Evolutionary conservation across 2,888 invertebrate genomes (phyloP).

Genomic region (Temnothorax rugatulus): DNA sequence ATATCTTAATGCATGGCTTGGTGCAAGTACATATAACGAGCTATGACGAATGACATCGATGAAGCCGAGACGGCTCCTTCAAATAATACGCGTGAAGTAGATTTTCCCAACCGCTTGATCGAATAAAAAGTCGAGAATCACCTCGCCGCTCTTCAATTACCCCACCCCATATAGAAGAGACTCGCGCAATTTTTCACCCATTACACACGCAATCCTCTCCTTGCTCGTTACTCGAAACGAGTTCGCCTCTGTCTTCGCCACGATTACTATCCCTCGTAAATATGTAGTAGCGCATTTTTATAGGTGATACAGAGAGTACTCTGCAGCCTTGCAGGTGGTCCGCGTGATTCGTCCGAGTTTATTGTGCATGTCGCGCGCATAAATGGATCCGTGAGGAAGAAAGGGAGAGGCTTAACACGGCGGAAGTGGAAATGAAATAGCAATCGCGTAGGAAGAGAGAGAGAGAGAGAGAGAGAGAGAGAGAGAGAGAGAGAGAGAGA

Average conservation of each 20-base stretch:
- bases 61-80: slow-evolving; percentile 48
- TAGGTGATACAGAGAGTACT: slow-evolving; percentile 52
- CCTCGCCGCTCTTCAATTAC: slow-evolving; percentile 49
- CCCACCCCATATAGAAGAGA: slow-evolving; percentile 17
- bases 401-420: not conserved
- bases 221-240: slow-evolving; percentile 61
- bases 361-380: slow-evolving; percentile 53
- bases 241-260: slow-evolving; percentile 44
- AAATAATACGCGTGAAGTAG: slow-evolving; percentile 49
- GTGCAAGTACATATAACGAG: slow-evolving; percentile 51
- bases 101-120: slow-evolving; percentile 38
- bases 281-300: slow-evolving; percentile 54
- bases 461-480: slow-evolving; percentile 3
- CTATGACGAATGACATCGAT: slow-evolving; percentile 55
- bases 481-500: slow-evolving; percentile 5
- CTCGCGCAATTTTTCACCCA: slow-evolving; percentile 45
- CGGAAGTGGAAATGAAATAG: slow-evolving; percentile 25
- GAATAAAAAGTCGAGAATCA: slow-evolving; percentile 50
- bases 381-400: slow-evolving; percentile 6
- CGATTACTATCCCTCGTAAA: slow-evolving; percentile 26
- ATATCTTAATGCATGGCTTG: slow-evolving; percentile 26
- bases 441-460: not conserved
- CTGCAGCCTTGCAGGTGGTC: slow-evolving; percentile 69
- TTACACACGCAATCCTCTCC: slow-evolving; percentile 35
- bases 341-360: slow-evolving; percentile 58